Evolutionary conservation across 2,797 vertebrate genomes (phyloP).

Genomic region (Tragopan temminckii): DNA sequence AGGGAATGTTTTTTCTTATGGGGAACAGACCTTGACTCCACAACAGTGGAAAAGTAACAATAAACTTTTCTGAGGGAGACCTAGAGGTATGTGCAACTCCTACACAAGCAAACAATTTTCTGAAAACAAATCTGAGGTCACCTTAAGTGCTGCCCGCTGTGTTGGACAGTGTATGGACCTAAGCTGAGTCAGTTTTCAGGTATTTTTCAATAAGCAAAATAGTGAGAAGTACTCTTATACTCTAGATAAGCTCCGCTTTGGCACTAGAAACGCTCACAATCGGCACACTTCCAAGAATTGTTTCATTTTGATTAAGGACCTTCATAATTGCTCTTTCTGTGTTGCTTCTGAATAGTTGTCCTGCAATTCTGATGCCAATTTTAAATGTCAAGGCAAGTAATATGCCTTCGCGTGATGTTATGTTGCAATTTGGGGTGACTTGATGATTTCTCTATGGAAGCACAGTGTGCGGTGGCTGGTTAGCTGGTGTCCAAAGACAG

Average conservation of each 20-base stretch:
- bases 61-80: neutral
- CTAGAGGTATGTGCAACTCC: neutral
- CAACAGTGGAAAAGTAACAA: neutral
- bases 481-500: neutral
- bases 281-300: neutral
- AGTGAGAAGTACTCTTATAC: neutral
- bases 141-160: neutral
- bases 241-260: neutral
- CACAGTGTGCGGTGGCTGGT: neutral
- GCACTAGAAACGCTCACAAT: neutral
- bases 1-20: neutral
- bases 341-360: neutral
- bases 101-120: neutral
- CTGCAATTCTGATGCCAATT: neutral
- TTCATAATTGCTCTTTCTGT: neutral
- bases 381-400: neutral
- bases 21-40: neutral
- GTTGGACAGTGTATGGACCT: neutral
- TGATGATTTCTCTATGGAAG: neutral
- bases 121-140: neutral
- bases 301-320: neutral
- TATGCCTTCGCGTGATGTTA: neutral
- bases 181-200: neutral
- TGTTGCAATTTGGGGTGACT: neutral
- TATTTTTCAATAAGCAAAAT: neutral